These are phyloP conservation scores for Diogma glabrata DNA, from an alignment of 2,888 invertebrate species.

Conservation along the genomic window DNA sequence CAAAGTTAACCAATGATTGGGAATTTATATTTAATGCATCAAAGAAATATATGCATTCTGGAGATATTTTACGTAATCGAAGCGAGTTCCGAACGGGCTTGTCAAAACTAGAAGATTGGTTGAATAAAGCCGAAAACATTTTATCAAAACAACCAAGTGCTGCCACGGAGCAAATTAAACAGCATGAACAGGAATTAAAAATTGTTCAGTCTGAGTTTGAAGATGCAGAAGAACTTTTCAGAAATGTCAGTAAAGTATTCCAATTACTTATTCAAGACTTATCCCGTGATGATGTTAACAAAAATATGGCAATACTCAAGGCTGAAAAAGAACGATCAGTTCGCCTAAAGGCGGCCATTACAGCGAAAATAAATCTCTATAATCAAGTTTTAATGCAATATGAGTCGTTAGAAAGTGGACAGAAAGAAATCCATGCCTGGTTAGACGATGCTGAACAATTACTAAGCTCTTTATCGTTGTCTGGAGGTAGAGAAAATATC, in stretches of 20 bases:
- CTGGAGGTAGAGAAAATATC: slow-evolving; percentile 57
- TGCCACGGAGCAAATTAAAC: slow-evolving; percentile 61
- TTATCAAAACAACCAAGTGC: slow-evolving; percentile 57
- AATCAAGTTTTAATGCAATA: slow-evolving; percentile 77
- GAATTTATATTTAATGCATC: slow-evolving; percentile 73
- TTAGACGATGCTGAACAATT: slow-evolving; percentile 71
- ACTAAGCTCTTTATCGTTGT: slow-evolving; percentile 45
- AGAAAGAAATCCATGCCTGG: slow-evolving; percentile 78
- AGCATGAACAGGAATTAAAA: slow-evolving; percentile 66
- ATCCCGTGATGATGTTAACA: slow-evolving; percentile 80
- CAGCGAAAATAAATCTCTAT: slow-evolving; percentile 68
- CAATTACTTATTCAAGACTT: slow-evolving; percentile 83
- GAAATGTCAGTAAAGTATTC: slow-evolving; percentile 82
- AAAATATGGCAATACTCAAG: slow-evolving; percentile 78
- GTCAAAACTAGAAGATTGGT: slow-evolving; percentile 65
- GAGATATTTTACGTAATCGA: slow-evolving; percentile 69
- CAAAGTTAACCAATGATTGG: slow-evolving; percentile 65
- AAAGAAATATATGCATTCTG: slow-evolving; percentile 80
- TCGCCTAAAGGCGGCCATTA: slow-evolving; percentile 68
- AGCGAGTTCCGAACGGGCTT: slow-evolving; percentile 68
- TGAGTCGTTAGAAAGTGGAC: slow-evolving; percentile 78
- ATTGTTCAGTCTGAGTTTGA: slow-evolving; percentile 71
- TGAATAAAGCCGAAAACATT: slow-evolving; percentile 60
- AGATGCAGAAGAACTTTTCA: slow-evolving; percentile 79
- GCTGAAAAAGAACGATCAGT: slow-evolving; percentile 82